These are phyloP conservation scores for Lymantria dispar DNA, from an alignment of 2,888 invertebrate genomes.

Conservation along the genomic window DNA sequence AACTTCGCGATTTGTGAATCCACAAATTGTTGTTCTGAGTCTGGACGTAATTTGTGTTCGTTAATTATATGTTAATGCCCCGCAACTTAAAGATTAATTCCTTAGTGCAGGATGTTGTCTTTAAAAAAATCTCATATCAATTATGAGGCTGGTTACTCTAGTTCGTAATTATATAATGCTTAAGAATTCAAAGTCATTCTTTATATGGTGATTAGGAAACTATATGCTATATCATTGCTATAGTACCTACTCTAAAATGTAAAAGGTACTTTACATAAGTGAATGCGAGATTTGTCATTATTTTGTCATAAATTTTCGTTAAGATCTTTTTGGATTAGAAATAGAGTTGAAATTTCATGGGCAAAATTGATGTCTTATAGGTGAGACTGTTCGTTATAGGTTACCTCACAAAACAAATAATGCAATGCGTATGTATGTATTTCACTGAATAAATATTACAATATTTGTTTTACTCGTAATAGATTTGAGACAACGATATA, in stretches of 20 bases:
- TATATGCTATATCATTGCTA: neutral
- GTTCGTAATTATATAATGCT: too few species aligned
- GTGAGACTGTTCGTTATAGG: neutral
- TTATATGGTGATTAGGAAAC: neutral
- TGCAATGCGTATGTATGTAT: neutral
- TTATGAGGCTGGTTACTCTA: too few species aligned
- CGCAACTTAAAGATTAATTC: too few species aligned
- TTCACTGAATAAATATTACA: slow-evolving; percentile 6
- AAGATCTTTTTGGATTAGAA: neutral
- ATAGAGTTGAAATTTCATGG: slow-evolving; percentile 1
- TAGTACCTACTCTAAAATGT: neutral
- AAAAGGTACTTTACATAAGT: neutral
- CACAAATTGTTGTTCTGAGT: too few species aligned
- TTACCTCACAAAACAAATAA: slow-evolving; percentile 9
- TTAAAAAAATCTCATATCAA: too few species aligned
- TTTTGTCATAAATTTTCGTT: neutral
- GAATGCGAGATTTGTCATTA: neutral
- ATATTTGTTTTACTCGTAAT: slow-evolving; percentile 8
- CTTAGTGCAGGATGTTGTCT: too few species aligned
- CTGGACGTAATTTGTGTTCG: too few species aligned
- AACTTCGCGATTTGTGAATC: too few species aligned
- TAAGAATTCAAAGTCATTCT: neutral
- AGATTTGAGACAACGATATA: neutral
- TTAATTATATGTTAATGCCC: too few species aligned
- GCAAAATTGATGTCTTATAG: neutral